These are phyloP conservation scores for Octopus sinensis DNA, from an alignment of 1,140 invertebrate species.

Conservation along the genomic window DNA sequence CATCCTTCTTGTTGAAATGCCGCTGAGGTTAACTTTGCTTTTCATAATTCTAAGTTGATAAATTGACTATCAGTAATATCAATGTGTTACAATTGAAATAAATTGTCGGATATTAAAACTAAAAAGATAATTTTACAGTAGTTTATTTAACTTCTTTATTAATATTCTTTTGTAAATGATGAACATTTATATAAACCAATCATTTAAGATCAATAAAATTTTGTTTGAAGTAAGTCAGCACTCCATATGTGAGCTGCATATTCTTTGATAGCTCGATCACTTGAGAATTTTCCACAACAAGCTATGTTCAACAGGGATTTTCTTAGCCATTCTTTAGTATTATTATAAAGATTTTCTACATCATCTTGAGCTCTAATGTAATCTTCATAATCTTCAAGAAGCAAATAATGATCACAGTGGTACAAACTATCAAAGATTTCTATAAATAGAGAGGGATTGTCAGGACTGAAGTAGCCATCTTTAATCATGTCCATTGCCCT, in stretches of 20 bases:
- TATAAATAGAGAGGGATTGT: constrained; percentile 83
- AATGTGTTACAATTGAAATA: too few relatives aligned
- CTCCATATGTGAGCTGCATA: constrained; percentile 96
- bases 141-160: too few relatives aligned
- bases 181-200: too few relatives aligned
- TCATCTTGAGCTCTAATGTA: constrained; percentile 89
- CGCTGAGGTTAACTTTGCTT: too few relatives aligned
- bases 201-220: too few relatives aligned
- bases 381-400: constrained; percentile 89
- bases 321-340: constrained; percentile 86
- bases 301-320: constrained; percentile 96
- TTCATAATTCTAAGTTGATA: too few relatives aligned
- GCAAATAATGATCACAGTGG: constrained; percentile 88
- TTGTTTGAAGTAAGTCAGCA: constrained; percentile 61
- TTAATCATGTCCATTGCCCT: constrained; percentile 93
- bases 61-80: too few relatives aligned
- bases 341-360: constrained; percentile 80
- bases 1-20: too few relatives aligned
- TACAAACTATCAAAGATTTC: constrained; percentile 85
- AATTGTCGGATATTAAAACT: too few relatives aligned
- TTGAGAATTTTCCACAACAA: constrained; percentile 90
- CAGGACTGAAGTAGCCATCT: constrained; percentile 90
- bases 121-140: too few relatives aligned
- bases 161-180: too few relatives aligned
- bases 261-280: constrained; percentile 92